These are phyloP conservation scores for Oxyscelio sp. DNA, from an alignment of 2,888 invertebrate species.

Conservation along the genomic window DNA sequence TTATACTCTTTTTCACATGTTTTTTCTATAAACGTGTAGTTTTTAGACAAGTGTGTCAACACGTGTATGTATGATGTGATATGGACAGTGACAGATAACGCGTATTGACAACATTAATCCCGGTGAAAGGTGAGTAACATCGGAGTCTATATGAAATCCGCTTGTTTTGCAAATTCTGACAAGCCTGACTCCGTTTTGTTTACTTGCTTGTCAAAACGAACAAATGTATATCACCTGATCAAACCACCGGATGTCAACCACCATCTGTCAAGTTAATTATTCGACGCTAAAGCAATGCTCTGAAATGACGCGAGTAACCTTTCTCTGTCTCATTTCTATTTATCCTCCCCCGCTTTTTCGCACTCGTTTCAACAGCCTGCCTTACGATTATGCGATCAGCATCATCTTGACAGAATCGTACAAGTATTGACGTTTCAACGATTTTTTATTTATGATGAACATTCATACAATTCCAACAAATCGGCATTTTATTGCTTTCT, in stretches of 20 bases:
- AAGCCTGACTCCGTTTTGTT: constrained; percentile 74
- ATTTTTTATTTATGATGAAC: no score
- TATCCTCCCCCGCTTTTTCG: constrained; percentile 60
- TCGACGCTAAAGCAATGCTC: constrained; percentile 22
- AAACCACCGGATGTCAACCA: constrained; percentile 41
- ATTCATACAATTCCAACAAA: no score
- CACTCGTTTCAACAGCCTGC: constrained; percentile 64
- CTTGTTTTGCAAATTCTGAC: constrained; percentile 74
- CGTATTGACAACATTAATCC: constrained; percentile 9
- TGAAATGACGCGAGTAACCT: constrained; percentile 71
- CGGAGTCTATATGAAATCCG: constrained; percentile 36
- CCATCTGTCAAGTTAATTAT: background rate
- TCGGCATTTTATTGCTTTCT: no score
- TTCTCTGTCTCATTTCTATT: constrained; percentile 57
- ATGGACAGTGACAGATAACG: constrained; percentile 33
- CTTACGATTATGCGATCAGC: constrained; percentile 48
- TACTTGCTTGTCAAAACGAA: constrained; percentile 45
- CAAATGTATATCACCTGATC: constrained; percentile 10
- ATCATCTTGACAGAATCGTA: no score
- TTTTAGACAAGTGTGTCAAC: constrained; percentile 60
- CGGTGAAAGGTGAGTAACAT: constrained; percentile 80
- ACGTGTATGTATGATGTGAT: constrained; percentile 78
- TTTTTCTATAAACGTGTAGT: constrained; percentile 76
- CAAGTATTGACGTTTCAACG: no score
- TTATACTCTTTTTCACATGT: constrained; percentile 82